Base-by-base conservation (phyloP, 2,797 vertebrate genomes). In the Tapirus indicus region DNA sequence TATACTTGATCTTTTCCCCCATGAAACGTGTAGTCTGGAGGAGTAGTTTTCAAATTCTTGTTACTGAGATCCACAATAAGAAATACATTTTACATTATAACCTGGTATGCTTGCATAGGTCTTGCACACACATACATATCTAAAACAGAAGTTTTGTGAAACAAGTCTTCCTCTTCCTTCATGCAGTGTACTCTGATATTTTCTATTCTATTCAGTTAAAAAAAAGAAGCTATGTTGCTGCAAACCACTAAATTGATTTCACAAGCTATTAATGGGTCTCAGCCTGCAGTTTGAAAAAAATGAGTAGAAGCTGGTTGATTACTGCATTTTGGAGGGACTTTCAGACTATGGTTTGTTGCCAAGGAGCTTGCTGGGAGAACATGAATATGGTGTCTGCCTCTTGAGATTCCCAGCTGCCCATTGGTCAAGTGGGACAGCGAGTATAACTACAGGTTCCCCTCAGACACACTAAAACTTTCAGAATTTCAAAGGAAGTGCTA, bases 91-190 rank as follows among this genome's bases (percentile, higher is more conserved):
- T 94, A 92, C 41, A 12, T 92, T 79, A 41, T 88, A 29, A 58
- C n/a, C 64, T 72, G 17, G 9, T 90, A 32, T 47, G 60, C 41
- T 58, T 78, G 9, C 41, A 25, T 56, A 84, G 38, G 49, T 94
- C 44, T 27, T 74, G 13, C 32, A 93, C 7, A 60, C 29, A 47
- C 14, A 71, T 64, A 64, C 17, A 29, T 32, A 27, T 20, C 62
- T 84, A 83, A 62, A 94, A 93, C 17, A 78, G 35, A 87, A 92
- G 47, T 92, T 83, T 71, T 44, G 56, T 83, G 60, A 94, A 94
- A n/a, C 23, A 90, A 10, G 49, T 90, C 49, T 97, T 91, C 47
- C 56, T 89, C 62, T 82, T 82, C 14, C 60, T 88, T 47, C 54
- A 89, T 41, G 44, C 35, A 80, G 44, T 60, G 1, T 62, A 89